Percentiles rank a stretch among this genome's conserved stretches.
These are phyloP conservation scores for Microcebus jonahi DNA, from an alignment of 2,113 vertebrate genomes.

Conservation along the genomic window DNA sequence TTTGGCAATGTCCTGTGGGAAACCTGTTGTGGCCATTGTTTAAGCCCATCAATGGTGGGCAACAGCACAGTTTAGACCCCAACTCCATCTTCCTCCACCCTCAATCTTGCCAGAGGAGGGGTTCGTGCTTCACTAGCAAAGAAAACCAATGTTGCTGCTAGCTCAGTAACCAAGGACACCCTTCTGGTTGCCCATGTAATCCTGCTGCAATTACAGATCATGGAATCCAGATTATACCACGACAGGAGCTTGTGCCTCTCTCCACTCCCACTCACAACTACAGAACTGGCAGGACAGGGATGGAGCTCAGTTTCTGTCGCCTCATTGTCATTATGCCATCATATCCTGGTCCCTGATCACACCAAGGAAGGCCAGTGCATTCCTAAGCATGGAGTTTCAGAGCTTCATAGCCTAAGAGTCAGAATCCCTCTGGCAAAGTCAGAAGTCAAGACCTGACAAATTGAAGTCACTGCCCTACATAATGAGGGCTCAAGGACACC, in stretches of 20 bases:
- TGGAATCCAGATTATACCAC: background rate
- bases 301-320: background rate
- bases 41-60: background rate
- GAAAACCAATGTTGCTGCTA: background rate
- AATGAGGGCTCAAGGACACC: background rate
- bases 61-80: background rate
- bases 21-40: background rate
- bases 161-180: background rate
- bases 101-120: background rate
- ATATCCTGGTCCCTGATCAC: background rate
- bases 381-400: background rate
- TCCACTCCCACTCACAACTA: background rate
- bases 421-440: background rate
- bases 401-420: background rate
- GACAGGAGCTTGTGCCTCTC: background rate
- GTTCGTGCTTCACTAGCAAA: background rate
- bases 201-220: background rate
- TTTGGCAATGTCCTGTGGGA: background rate
- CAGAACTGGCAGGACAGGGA: background rate
- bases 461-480: background rate
- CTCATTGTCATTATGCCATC: background rate
- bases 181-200: background rate
- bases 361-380: background rate
- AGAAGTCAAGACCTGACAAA: background rate
- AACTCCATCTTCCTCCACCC: accelerated